phyloP scores from a whole-genome alignment of 2,113 vertebrate genomes.

The Orientallactaga bullata region DNA sequence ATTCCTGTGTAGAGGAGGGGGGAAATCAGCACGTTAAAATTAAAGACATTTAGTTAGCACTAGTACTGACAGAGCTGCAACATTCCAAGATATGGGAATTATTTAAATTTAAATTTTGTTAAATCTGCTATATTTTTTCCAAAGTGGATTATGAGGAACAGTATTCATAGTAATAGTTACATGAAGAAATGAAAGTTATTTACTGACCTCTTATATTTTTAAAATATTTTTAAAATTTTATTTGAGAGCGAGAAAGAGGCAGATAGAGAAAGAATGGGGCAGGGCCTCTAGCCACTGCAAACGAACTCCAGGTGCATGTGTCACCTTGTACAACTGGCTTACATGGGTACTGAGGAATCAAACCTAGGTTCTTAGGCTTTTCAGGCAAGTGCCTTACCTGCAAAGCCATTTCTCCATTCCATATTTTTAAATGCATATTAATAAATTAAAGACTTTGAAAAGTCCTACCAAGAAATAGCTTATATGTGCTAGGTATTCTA shows the following conservation, averaged over 20 bases:
- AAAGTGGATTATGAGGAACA: conserved; percentile 41
- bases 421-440: neutral
- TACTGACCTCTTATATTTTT: neutral
- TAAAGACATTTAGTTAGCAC: neutral
- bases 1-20: conserved; percentile 85
- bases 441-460: conserved; percentile 54
- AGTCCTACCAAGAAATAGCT: neutral
- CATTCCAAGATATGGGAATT: conserved; percentile 51
- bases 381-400: too few species aligned
- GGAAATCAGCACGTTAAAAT: neutral
- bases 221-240: too few species aligned
- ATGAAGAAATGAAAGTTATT: conserved; percentile 52
- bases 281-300: too few species aligned
- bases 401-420: too few species aligned
- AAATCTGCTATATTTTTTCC: conserved; percentile 36
- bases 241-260: too few species aligned
- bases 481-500: conserved; percentile 11
- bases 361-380: too few species aligned
- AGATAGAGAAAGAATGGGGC: too few species aligned
- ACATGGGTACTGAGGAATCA: too few species aligned
- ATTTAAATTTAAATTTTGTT: conserved; percentile 52
- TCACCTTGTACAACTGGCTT: too few species aligned
- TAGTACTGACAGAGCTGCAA: neutral
- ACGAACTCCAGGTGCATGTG: too few species aligned
- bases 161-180: conserved; percentile 20